Evolutionary conservation across 92 coral and sea anemone genomes (phyloP).

Genomic region (Bergia puertoricense): DNA sequence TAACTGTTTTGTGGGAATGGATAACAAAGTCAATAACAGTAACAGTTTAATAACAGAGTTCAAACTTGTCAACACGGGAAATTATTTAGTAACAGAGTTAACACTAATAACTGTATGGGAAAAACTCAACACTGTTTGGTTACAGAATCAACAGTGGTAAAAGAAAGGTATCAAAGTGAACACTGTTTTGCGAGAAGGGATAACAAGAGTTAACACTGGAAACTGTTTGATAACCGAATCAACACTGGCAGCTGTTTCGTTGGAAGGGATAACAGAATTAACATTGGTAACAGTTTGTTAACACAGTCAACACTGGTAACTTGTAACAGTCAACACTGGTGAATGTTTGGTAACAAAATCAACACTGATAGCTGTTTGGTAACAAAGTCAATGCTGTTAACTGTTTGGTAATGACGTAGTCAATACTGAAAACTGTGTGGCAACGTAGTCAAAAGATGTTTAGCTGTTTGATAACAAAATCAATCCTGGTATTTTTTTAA

Average conservation of each 20-base stretch:
- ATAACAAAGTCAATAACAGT: background rate
- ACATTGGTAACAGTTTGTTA: background rate
- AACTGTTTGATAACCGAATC: background rate
- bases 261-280: background rate
- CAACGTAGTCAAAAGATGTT: too few species aligned
- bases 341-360: slow-evolving; percentile 20
- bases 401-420: too few species aligned
- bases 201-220: too few species aligned
- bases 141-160: background rate
- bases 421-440: too few species aligned
- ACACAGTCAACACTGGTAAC: too few species aligned
- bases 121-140: too few species aligned
- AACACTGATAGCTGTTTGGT: background rate
- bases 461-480: too few species aligned
- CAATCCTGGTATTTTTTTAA: slow-evolving; percentile 35
- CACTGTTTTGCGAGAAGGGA: background rate
- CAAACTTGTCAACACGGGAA: background rate
- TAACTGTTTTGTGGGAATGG: slow-evolving; percentile 54
- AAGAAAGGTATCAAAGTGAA: background rate
- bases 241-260: background rate
- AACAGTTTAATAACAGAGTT: too few species aligned
- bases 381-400: slow-evolving; percentile 58
- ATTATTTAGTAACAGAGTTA: too few species aligned
- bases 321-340: background rate
- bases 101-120: background rate